Evolutionary conservation across 2,797 vertebrate genomes (phyloP), one percentile per base, ranked within the genome.

Genomic region (Streptopelia turtur): DNA sequence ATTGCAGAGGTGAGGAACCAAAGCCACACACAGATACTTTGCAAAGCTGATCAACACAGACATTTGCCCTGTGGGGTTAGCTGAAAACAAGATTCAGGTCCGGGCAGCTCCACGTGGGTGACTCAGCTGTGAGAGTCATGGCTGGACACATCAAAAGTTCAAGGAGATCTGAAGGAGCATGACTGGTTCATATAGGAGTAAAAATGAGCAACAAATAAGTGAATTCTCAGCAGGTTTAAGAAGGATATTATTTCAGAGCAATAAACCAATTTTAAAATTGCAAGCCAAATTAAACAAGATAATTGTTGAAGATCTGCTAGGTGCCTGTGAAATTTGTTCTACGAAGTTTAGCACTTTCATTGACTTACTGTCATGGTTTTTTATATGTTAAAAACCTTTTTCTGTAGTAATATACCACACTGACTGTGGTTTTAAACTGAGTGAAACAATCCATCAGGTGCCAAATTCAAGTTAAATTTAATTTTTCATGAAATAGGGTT

Each of bases 71-170:
- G 70, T 18, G 10, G 28, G 25, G 23, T 45, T 53, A 80, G 64
- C 15, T 20, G 56, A 63, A 31, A 75, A 70, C 31, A 75, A 27
- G 31, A 53, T 37, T 28, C 14, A 64, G 24, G 23, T 53, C 56
- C 18, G 5, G 43, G 43, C 43, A 45, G 43, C 43, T 66, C 64
- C 50, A 61, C 14, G 52, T 86, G 80, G 37, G 27, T 53, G 50
- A 37, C 28, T 71, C n/a, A 49, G 68, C 30, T 7, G 1, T 24
- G n/a, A 66, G 4, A 85, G 31, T 33, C 53, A 64, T 0, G 0
- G 41, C 18, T 25, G 20, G 59, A 65, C 55, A 52, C 17, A 77
- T 18, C 24, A 61, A 9, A 69, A 77, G 18, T 70, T 74, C 35
- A 70, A 63, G 64, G 25, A 76, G 39, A 37, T 14, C 11, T 50